Evolutionary conservation across 1,140 invertebrate genomes (phyloP).

Genomic region (Diprion similis): DNA sequence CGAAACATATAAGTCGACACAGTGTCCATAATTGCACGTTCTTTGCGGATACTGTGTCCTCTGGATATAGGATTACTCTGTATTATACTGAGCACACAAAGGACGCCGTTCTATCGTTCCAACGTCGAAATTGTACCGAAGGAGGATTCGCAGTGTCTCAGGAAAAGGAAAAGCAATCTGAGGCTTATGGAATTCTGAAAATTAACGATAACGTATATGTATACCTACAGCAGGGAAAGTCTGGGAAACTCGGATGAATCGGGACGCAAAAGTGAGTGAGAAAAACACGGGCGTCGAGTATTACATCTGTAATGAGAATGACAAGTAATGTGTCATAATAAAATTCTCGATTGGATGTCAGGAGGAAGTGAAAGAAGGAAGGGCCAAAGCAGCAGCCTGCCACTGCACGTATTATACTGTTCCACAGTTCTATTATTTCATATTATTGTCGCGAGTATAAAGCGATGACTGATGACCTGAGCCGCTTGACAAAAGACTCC

Average conservation of each 20-base stretch:
- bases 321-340: conserved; percentile 58
- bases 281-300: background rate
- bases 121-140: too few relatives aligned
- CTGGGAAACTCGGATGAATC: background rate
- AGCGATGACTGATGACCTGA: conserved; percentile 57
- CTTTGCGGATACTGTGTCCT: too few relatives aligned
- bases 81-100: too few relatives aligned
- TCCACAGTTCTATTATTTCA: conserved; percentile 48
- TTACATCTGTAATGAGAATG: conserved; percentile 45
- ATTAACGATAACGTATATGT: too few relatives aligned
- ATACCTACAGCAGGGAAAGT: too few relatives aligned
- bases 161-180: too few relatives aligned
- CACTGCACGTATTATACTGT: conserved; percentile 36
- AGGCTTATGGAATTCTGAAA: too few relatives aligned
- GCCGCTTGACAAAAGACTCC: conserved; percentile 43
- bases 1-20: too few relatives aligned
- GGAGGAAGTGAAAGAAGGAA: conserved; percentile 29
- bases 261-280: background rate
- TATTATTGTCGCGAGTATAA: conserved; percentile 51
- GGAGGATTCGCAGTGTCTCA: too few relatives aligned
- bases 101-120: too few relatives aligned
- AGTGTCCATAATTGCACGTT: too few relatives aligned
- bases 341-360: conserved; percentile 54
- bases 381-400: conserved; percentile 29
- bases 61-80: too few relatives aligned